phyloP scores from a whole-genome alignment of 2,888 invertebrate species.

The Dyspetes luteomarginatus region DNA sequence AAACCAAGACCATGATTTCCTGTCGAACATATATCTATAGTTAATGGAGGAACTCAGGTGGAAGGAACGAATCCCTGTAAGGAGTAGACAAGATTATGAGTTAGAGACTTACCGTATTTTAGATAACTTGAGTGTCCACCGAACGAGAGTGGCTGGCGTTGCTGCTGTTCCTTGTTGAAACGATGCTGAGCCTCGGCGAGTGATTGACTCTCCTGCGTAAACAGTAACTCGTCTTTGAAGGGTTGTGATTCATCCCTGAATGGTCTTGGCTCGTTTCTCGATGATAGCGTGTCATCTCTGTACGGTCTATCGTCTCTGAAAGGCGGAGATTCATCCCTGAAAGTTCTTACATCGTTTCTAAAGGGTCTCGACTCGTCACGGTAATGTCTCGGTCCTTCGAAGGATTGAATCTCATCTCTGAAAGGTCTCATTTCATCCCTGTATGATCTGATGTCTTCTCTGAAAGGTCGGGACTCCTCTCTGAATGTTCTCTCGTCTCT shows the following conservation, averaged over 20 bases:
- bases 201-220: constrained; percentile 55
- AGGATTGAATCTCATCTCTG: constrained; percentile 13
- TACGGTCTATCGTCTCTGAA: constrained; percentile 31
- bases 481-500: background rate
- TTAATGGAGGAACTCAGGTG: too few species aligned
- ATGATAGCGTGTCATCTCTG: constrained; percentile 10
- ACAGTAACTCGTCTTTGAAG: constrained; percentile 58
- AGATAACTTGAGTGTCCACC: constrained; percentile 72
- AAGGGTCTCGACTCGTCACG: constrained; percentile 31
- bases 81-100: background rate
- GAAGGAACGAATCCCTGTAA: background rate
- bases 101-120: constrained; percentile 71
- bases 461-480: constrained; percentile 10
- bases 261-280: constrained; percentile 40
- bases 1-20: constrained; percentile 73
- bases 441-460: constrained; percentile 37
- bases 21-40: constrained; percentile 19
- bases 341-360: constrained; percentile 27
- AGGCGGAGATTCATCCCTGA: background rate
- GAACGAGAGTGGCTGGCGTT: constrained; percentile 69
- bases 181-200: constrained; percentile 60
- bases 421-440: constrained; percentile 35
- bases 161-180: constrained; percentile 57
- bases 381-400: constrained; percentile 35
- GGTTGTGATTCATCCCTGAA: constrained; percentile 28